Conservation (phyloP, 2,113 vertebrate species). For the Salminus brasiliensis region DNA sequence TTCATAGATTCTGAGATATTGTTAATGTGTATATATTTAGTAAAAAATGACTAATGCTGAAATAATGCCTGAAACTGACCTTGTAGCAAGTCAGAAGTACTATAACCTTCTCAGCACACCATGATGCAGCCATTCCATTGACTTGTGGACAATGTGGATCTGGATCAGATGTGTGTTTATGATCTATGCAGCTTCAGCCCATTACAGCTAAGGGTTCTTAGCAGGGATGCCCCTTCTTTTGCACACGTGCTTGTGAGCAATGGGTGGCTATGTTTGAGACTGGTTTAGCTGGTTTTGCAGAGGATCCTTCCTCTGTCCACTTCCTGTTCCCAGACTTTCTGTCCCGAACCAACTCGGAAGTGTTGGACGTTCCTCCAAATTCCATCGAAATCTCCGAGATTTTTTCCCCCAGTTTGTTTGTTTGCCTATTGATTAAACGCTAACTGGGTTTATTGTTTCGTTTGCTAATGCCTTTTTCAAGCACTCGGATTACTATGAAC, state of each 20-base stretch:
- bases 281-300: neutral
- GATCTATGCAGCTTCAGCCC: slow-evolving; percentile 27
- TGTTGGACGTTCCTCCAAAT: slow-evolving; percentile 52
- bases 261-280: neutral
- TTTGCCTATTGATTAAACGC: slow-evolving; percentile 61
- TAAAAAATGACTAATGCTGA: too few relatives aligned
- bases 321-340: slow-evolving; percentile 34
- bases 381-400: slow-evolving; percentile 44
- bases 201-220: neutral
- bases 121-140: neutral
- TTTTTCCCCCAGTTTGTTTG: slow-evolving; percentile 61
- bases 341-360: neutral
- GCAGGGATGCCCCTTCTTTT: neutral
- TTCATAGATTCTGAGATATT: neutral
- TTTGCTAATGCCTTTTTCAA: neutral
- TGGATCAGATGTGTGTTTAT: neutral
- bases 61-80: neutral
- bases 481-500: neutral
- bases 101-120: neutral
- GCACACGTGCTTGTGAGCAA: neutral
- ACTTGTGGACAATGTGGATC: neutral
- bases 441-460: slow-evolving; percentile 33
- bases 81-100: neutral
- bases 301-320: slow-evolving; percentile 58
- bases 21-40: neutral